Evolutionary conservation across 2,797 vertebrate species (phyloP).

Genomic region (Meriones psammophilus): DNA sequence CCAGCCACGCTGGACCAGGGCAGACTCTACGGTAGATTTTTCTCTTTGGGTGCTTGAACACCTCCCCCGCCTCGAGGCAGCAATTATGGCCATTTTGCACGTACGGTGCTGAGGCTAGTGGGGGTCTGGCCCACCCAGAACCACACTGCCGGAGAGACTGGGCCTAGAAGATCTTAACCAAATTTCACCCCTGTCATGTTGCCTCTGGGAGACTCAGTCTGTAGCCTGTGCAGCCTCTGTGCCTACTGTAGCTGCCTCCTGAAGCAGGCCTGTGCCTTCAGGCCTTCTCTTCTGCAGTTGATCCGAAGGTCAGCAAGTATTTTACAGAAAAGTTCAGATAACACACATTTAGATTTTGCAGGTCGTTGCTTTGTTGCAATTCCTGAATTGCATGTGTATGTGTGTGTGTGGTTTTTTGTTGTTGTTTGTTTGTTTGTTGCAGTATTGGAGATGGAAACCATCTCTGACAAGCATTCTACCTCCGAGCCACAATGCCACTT

Average conservation of each 20-base stretch:
- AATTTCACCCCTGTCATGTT: neutral
- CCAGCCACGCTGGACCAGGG: neutral
- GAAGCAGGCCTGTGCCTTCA: neutral
- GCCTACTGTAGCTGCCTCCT: neutral
- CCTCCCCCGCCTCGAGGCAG: neutral
- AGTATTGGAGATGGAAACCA: neutral
- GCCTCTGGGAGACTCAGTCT: neutral
- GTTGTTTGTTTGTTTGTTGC: neutral
- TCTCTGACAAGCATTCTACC: neutral
- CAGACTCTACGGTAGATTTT: neutral
- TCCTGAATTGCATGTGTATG: neutral
- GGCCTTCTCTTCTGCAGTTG: neutral
- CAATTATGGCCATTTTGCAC: neutral
- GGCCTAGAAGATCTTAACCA: neutral
- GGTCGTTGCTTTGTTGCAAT: neutral
- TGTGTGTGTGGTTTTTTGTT: neutral
- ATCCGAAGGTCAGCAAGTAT: neutral
- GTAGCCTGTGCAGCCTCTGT: neutral
- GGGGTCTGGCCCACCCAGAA: neutral
- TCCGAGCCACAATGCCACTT: neutral
- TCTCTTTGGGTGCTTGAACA: neutral
- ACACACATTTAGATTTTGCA: neutral
- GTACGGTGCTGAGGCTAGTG: neutral
- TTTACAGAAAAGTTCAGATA: neutral
- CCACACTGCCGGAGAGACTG: neutral